A percentile compares a stretch with the other conserved stretches of the same genome.
These are phyloP conservation scores for Drosophila phalerata DNA, from an alignment of 2,888 invertebrate species.

Conservation along the genomic window DNA sequence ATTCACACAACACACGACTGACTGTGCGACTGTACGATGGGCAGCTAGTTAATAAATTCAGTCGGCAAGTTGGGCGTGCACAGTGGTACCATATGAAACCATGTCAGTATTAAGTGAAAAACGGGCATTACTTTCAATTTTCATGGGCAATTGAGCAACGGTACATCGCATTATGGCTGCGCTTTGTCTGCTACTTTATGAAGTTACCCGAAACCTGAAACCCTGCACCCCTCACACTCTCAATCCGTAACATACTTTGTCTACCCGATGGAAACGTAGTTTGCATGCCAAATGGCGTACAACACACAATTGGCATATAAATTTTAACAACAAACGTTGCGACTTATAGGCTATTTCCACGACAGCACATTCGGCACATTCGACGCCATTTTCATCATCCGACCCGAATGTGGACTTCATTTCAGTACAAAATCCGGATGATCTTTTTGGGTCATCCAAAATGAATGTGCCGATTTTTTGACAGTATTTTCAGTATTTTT, in stretches of 20 bases:
- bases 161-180: slow-evolving; percentile 36
- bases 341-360: no score
- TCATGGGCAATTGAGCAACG: slow-evolving; percentile 66
- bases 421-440: no score
- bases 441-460: no score
- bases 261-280: slow-evolving; percentile 23
- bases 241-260: background rate
- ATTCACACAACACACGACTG: slow-evolving; percentile 54
- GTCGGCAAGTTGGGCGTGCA: slow-evolving; percentile 42
- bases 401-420: no score
- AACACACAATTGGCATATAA: slow-evolving; percentile 62
- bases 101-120: slow-evolving; percentile 56
- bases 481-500: no score
- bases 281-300: slow-evolving; percentile 65
- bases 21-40: slow-evolving; percentile 34
- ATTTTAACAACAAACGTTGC: slow-evolving; percentile 55
- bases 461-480: no score
- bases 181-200: slow-evolving; percentile 40
- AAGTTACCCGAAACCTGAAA: slow-evolving; percentile 50
- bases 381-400: no score
- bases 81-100: slow-evolving; percentile 56
- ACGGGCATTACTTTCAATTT: slow-evolving; percentile 74
- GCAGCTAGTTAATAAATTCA: slow-evolving; percentile 73
- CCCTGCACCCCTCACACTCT: background rate
- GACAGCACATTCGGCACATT: no score